Percentiles rank a stretch among this genome's conserved stretches.
These are phyloP conservation scores for Tyto alba DNA, from an alignment of 2,113 vertebrate species.

Conservation along the genomic window DNA sequence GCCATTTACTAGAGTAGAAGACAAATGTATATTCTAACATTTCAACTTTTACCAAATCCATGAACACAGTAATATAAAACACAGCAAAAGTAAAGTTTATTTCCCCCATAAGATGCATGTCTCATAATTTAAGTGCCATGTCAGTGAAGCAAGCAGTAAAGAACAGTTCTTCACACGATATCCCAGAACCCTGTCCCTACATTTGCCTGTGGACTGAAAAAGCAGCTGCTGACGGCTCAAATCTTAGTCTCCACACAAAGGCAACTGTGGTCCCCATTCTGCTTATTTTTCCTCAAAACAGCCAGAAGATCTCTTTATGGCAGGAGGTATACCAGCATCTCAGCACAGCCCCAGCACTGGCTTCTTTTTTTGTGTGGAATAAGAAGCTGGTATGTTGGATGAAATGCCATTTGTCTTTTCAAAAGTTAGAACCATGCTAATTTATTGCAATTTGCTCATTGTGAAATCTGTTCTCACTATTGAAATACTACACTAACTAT, in stretches of 20 bases:
- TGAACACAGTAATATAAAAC: rapidly evolving
- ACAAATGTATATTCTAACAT: background rate
- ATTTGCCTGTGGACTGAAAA: background rate
- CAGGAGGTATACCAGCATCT: background rate
- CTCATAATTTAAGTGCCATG: background rate
- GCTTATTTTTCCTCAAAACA: background rate
- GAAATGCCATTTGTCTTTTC: background rate
- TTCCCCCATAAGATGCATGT: background rate
- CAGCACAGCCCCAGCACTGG: background rate
- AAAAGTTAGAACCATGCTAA: background rate
- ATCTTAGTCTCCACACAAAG: background rate
- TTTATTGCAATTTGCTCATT: background rate
- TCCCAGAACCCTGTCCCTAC: background rate
- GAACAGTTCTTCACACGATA: background rate
- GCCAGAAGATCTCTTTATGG: background rate
- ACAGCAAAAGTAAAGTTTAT: background rate
- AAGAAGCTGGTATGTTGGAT: background rate
- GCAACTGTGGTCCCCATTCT: background rate
- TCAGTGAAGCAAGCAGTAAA: background rate
- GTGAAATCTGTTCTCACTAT: background rate
- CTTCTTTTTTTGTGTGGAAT: background rate
- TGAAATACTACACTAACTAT: background rate
- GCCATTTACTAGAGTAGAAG: background rate
- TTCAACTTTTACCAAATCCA: background rate
- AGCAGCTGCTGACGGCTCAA: background rate